Evolutionary conservation across 2,113 vertebrate genomes (phyloP).

Genomic region (Callorhinus ursinus): DNA sequence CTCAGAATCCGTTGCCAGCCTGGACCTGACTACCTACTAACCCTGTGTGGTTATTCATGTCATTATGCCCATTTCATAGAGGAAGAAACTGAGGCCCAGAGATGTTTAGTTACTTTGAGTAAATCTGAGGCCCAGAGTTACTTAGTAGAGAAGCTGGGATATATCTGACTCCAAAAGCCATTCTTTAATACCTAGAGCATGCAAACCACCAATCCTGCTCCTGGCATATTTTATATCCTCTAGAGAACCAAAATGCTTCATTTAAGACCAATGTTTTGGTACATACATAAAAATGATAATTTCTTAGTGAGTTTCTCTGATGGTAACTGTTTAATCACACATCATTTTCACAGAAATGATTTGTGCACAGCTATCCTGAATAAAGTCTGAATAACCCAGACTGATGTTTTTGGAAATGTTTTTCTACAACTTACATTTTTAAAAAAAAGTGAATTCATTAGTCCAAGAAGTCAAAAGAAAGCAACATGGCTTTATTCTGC

Average conservation of each 20-base stretch:
- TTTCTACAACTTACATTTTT: not conserved
- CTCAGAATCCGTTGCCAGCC: not conserved
- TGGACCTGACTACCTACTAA: not conserved
- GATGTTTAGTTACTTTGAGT: not conserved
- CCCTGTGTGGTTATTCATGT: not conserved
- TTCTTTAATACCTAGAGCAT: not conserved
- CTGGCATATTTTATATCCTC: not conserved
- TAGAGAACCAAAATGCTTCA: not conserved
- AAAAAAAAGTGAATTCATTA: not conserved
- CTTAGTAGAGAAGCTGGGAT: not conserved
- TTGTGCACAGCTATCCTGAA: not conserved
- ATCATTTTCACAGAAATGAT: not conserved
- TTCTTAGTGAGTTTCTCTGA: not conserved
- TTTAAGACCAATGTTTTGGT: not conserved
- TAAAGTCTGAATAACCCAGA: not conserved
- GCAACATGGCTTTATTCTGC: not conserved
- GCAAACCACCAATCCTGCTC: not conserved
- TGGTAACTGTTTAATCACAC: not conserved
- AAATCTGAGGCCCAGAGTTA: not conserved
- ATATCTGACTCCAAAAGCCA: not conserved
- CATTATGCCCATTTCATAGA: not conserved
- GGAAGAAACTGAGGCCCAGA: not conserved
- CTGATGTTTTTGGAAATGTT: not conserved
- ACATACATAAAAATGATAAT: not conserved
- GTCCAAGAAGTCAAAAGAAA: not conserved